Base-by-base conservation (phyloP, 2,888 invertebrate genomes). In the Aethes cnicana region DNA sequence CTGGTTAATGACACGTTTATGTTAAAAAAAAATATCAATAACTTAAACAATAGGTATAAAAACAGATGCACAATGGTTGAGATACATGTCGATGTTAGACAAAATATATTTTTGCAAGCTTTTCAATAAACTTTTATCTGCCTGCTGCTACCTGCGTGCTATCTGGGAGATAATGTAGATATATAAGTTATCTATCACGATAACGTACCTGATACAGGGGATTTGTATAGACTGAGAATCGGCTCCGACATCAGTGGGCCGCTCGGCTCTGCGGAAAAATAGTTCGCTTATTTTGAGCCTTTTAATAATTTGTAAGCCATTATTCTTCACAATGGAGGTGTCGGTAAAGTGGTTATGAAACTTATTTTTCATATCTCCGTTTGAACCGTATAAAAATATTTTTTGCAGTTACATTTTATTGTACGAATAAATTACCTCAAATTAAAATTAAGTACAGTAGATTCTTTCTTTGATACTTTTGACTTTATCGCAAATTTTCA, bases 171-270 rank as follows among this genome's bases (percentile, higher is more conserved):
- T 23, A 8, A 12, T 4, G 17, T 39, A 23, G 8, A 9, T 12
- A 41, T 36, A 32, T 14, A n/a, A 20, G 46, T 33, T 53, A 52
- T 52, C 46, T 33, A 21, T 11, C 46, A 59, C n/a, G 44, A 39
- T 52, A 66, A 57, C 70, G 61, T 86, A 88, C 88, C 88, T 87
- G 87, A 83, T 79, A 88, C 71, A 59, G 88, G 87, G 69, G 87
- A 82, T 84, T 89, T 88, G 83, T 82, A 87, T 65, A 89, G 77
- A 75, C 87, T 89, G 73, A 89, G 73, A 69, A 89, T 80, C 60
- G 87, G 87, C 71, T 89, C 88, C 62, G 88, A 74, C 79, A 88
- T 80, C 72, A 89, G 81, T 37, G 80, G 70, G 65, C 81, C 84
- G 76, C 73, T 73, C 42, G 86, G 71, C 64, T 89, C 88, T 89